Base-by-base conservation (phyloP, 1,140 invertebrate genomes). In the Habropoda laboriosa region DNA sequence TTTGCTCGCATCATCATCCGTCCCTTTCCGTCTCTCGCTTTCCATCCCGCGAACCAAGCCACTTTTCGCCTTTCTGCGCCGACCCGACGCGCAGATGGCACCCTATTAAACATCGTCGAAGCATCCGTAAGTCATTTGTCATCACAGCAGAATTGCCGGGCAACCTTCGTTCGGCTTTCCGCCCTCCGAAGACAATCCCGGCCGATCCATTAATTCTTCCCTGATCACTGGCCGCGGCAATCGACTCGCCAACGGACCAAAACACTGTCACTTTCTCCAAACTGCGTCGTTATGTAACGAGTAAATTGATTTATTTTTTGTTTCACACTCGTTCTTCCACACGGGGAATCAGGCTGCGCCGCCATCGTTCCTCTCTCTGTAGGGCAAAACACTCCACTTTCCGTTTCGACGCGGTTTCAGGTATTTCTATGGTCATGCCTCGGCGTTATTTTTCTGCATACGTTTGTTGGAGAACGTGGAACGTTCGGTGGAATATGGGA, bases 1-100 rank as follows among this genome's bases (percentile, higher is more conserved):
- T 90, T 90, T 83, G 86, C 81, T 88, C 89, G 82, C 87, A 87
- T 88, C 87, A 88, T 82, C 70, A 86, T 79, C 73, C 66, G 24
- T 79, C 42, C 61, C 45, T 67, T 55, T 76, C 49, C 70, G 24
- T 60, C 42, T 83, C 85, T 81, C 84, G 81, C 79, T 86, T 83
- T 79, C 80, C 84, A 63, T 61, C 60, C 70, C 71, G 75, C 55
- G 72, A 58, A 45, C 72, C 68, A 12, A 53, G 79, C 81, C 57
- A 80, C 78, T 76, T 87, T 86, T 83, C 82, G 79, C 82, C 64
- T 88, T 83, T 80, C 82, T 87, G 66, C 79, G 58, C 51, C 58
- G 76, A 66, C 55, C 66, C 81, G 83, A 42, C 78, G 77, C 85
- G 61, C 86, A 81, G 87, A 88, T 87, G 88, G 86, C 83, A 75